Conservation (phyloP, 2,888 invertebrate genomes). For the Lasius fuliginosus region DNA sequence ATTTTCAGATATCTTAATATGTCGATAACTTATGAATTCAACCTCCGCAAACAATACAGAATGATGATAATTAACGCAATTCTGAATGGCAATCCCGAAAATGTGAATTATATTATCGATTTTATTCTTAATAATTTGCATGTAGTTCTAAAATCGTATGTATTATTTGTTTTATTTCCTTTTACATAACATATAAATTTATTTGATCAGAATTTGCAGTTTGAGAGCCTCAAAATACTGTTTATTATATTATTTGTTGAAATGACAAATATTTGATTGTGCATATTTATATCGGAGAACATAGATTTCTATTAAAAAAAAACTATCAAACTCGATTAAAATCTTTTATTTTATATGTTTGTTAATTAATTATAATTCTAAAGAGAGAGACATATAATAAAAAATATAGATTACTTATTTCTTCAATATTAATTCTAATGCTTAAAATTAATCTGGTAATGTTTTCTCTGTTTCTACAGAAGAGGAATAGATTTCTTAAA, state of each 20-base stretch:
- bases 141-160: constrained; percentile 72
- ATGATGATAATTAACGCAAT: constrained; percentile 72
- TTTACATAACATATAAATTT: background rate
- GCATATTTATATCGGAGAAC: background rate
- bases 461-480: constrained; percentile 56
- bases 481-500: constrained; percentile 72
- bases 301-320: background rate
- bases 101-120: constrained; percentile 72
- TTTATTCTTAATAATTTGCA: constrained; percentile 76
- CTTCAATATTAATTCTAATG: background rate
- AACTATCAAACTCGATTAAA: background rate
- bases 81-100: constrained; percentile 69
- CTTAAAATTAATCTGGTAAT: background rate
- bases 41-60: constrained; percentile 77
- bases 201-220: background rate
- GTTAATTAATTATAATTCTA: background rate
- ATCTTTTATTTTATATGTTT: background rate
- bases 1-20: constrained; percentile 65
- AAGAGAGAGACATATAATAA: background rate
- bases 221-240: background rate
- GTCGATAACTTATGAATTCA: constrained; percentile 53
- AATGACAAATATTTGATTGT: background rate
- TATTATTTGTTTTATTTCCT: constrained; percentile 25
- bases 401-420: background rate
- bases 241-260: constrained; percentile 4